Evolutionary conservation across 2,888 invertebrate species (phyloP).

Genomic region (Ochropacha duplaris): DNA sequence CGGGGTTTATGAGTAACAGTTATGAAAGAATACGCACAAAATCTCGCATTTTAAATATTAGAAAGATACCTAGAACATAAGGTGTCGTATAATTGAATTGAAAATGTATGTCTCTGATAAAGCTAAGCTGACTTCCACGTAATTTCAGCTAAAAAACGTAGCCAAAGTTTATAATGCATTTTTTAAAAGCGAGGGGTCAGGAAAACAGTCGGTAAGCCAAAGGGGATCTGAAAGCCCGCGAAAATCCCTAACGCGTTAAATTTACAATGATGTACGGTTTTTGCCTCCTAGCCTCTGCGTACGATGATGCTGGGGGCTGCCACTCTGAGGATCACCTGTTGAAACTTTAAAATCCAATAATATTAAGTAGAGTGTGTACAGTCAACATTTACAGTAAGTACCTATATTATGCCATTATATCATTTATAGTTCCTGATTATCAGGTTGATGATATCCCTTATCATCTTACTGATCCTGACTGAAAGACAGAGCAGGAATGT

Average conservation of each 20-base stretch:
- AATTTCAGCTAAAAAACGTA: neutral
- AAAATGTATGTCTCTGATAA: neutral
- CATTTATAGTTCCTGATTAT: no score
- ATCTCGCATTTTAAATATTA: neutral
- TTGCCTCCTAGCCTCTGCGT: conserved; percentile 14
- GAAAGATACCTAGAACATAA: no score
- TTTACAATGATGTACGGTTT: conserved; percentile 51
- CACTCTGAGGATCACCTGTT: conserved; percentile 26
- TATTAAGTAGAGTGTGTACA: conserved; percentile 16
- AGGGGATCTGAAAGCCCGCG: conserved; percentile 39
- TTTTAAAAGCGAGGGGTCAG: conserved; percentile 44
- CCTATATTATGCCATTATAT: neutral
- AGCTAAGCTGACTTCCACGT: neutral
- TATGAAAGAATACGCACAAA: no score
- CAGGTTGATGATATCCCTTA: no score
- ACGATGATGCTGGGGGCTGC: conserved; percentile 1
- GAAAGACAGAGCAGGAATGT: no score
- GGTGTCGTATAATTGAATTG: no score
- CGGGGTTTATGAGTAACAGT: no score
- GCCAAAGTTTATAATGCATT: conserved; percentile 47
- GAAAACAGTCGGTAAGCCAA: conserved; percentile 33
- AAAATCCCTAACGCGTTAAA: conserved; percentile 55
- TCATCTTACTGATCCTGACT: no score
- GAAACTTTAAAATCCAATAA: conserved; percentile 43
- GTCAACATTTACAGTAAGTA: neutral